These are phyloP conservation scores for Connochaetes taurinus DNA, from an alignment of 2,113 vertebrate species.

Conservation along the genomic window DNA sequence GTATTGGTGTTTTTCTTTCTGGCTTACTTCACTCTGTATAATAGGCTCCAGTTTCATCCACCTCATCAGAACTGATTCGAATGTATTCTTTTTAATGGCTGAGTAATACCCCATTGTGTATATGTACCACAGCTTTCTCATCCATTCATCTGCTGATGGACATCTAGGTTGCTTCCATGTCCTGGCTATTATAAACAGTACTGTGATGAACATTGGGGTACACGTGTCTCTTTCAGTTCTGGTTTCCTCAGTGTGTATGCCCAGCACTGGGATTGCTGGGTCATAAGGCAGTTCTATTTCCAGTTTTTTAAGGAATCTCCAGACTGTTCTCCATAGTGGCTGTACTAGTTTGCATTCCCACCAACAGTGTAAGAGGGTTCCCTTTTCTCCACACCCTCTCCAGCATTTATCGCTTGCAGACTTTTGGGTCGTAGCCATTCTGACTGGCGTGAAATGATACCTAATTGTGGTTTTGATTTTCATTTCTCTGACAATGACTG, in stretches of 20 bases:
- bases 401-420: background rate
- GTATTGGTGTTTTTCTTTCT: background rate
- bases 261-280: background rate
- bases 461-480: background rate
- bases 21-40: background rate
- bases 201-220: background rate
- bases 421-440: background rate
- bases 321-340: background rate
- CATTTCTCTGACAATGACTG: background rate
- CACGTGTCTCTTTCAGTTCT: background rate
- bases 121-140: background rate
- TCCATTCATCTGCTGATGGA: background rate
- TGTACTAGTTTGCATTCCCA: background rate
- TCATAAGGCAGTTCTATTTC: background rate
- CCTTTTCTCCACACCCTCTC: background rate
- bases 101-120: background rate
- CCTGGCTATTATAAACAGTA: background rate
- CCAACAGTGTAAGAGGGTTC: background rate
- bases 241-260: background rate
- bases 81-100: background rate
- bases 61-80: background rate
- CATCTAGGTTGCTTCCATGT: background rate
- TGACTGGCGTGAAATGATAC: background rate
- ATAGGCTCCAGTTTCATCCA: background rate
- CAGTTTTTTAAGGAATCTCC: background rate